These are phyloP conservation scores for Corythoichthys haematopterus DNA, from an alignment of 2,113 vertebrate species.

Conservation along the genomic window DNA sequence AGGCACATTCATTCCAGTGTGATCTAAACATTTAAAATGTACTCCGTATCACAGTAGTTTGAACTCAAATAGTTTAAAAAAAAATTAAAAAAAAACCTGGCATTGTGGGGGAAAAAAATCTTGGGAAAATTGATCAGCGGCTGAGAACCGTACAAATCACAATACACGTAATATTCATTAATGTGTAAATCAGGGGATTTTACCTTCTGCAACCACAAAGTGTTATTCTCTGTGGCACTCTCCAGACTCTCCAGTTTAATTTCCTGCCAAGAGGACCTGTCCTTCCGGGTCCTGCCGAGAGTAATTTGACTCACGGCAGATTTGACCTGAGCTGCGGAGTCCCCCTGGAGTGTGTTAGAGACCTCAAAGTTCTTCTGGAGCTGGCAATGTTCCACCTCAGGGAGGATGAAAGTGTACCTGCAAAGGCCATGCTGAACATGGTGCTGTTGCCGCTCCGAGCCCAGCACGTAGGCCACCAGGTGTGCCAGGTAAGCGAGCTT, in stretches of 20 bases:
- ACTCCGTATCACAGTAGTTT: too few species aligned
- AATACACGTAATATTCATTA: not conserved
- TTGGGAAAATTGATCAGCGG: too few species aligned
- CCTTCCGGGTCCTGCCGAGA: conserved; percentile 28
- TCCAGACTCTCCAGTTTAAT: conserved; percentile 74
- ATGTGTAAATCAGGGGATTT: conserved; percentile 8
- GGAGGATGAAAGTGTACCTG: conserved; percentile 80
- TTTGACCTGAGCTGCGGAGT: conserved; percentile 59
- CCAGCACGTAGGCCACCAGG: conserved; percentile 34
- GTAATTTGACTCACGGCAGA: conserved; percentile 24
- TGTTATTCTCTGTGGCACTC: conserved; percentile 78
- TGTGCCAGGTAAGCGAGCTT: conserved; percentile 58
- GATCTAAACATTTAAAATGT: too few species aligned
- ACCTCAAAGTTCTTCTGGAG: conserved; percentile 63
- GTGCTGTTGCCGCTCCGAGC: conserved; percentile 66
- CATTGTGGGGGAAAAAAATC: too few species aligned
- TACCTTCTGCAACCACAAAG: conserved; percentile 82
- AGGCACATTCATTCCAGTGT: too few species aligned
- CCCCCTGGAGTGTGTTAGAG: conserved; percentile 75
- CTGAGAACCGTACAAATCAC: not conserved
- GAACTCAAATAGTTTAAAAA: too few species aligned
- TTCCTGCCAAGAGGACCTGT: conserved; percentile 65
- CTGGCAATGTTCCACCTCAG: conserved; percentile 71
- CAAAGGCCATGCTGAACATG: conserved; percentile 75
- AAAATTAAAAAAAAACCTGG: too few species aligned